phyloP scores from a whole-genome alignment of 2,888 invertebrate species.

The Diaphora mendica region DNA sequence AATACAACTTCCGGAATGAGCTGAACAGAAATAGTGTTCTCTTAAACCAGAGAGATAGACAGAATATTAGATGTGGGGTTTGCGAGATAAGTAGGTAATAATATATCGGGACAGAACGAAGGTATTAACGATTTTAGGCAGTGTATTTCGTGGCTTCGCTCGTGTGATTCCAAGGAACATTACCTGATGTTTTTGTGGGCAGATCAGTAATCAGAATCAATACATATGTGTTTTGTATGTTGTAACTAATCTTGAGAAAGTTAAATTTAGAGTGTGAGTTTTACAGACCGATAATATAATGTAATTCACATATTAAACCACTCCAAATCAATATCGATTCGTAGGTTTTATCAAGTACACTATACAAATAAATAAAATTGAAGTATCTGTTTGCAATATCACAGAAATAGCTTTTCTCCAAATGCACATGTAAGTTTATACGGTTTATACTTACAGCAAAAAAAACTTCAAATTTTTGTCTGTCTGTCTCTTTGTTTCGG shows the following conservation, averaged over 20 bases:
- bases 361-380: too few species aligned
- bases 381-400: too few species aligned
- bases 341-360: neutral
- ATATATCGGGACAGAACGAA: slow-evolving; percentile 7
- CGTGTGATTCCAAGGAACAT: neutral
- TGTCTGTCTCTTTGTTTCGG: too few species aligned
- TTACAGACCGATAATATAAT: neutral
- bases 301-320: neutral
- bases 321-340: neutral
- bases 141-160: neutral
- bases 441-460: too few species aligned
- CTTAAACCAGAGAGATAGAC: slow-evolving; percentile 21
- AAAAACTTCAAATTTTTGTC: too few species aligned
- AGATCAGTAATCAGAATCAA: neutral
- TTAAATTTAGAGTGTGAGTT: neutral
- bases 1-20: slow-evolving; percentile 22
- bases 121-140: neutral
- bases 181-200: too few species aligned
- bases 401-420: too few species aligned
- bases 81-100: slow-evolving; percentile 2
- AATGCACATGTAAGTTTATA: too few species aligned
- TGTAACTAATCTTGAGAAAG: too few species aligned
- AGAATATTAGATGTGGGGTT: slow-evolving; percentile 34
- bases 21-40: slow-evolving; percentile 24
- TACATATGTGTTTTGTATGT: neutral